Base-by-base conservation (phyloP, 2,797 vertebrate genomes). In the Poeciliopsis infans region DNA sequence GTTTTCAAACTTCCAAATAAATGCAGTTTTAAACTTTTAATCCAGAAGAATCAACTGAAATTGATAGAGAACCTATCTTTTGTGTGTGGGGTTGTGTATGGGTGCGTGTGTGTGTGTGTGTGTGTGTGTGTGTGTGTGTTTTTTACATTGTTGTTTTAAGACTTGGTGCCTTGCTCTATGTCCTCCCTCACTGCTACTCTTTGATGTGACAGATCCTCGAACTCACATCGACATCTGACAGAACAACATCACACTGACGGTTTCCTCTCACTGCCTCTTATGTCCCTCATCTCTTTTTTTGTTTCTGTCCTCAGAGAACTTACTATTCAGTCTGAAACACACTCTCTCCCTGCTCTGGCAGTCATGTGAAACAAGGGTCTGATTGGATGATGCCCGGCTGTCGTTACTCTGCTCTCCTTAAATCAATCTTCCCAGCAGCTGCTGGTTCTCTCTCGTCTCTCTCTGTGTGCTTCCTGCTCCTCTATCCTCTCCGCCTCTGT, bases 341-440 rank as follows among this genome's bases (percentile, higher is more conserved):
- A 72, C 53, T 81, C 72, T 13, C 41, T 72, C 46, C 76, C 75
- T 66, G 80, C 88, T 89, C 86, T 81, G 75, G 72, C 81, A 87
- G 83, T 82, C 83, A 82, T 41, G 79, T 88, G 87, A 81, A 91
- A 85, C 84, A 53, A 61, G 75, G 83, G 82, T 81, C 86, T 90
- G 92, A 91, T 91, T 86, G 83, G 88, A 90, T 81, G 89, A 87
- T 85, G 85, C 79, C 72, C 11, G 75, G 55, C 85, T 88, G 89
- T 91, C 84, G 59, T 86, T 88, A 69, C 83, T 80, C 78, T 86
- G 84, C 88, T 87, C 87, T 88, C 82, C 76, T 88, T 89, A 86
- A 90, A 94, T 93, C 91, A 89, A 77, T 92, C 87, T 91, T 80
- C 86, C 57, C 61, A 55, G 82, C 88, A 75, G 82, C 87, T 71